Evolutionary conservation across 2,113 vertebrate species (phyloP).

Genomic region (Arizona elegans): DNA sequence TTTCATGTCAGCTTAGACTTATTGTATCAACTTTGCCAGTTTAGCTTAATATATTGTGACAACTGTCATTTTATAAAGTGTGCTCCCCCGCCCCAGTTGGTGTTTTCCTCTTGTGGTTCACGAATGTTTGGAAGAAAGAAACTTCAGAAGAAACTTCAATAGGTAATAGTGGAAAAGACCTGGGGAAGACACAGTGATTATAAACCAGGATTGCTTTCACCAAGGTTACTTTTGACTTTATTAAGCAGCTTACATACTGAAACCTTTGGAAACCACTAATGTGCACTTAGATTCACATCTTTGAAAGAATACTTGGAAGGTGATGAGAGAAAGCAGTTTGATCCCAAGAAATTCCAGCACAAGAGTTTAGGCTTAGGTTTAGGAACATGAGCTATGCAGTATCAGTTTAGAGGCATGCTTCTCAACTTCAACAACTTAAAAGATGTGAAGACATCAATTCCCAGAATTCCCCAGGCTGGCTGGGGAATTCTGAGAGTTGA

Average conservation of each 20-base stretch:
- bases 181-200: neutral
- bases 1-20: neutral
- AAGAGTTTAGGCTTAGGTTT: neutral
- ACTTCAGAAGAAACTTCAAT: neutral
- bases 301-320: neutral
- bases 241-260: neutral
- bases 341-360: neutral
- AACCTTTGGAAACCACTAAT: neutral
- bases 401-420: neutral
- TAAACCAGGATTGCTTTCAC: neutral
- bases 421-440: neutral
- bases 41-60: neutral
- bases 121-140: neutral
- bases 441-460: neutral
- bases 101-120: neutral
- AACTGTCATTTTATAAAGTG: neutral
- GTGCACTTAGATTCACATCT: neutral
- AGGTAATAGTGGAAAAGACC: neutral
- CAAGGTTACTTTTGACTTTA: neutral
- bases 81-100: neutral
- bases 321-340: neutral
- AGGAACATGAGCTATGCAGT: neutral
- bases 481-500: neutral
- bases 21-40: neutral
- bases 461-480: neutral